A percentile compares a stretch with the other conserved stretches of the same genome.
phyloP scores from a whole-genome alignment of 2,797 vertebrate genomes.

The Crypturellus tataupa region DNA sequence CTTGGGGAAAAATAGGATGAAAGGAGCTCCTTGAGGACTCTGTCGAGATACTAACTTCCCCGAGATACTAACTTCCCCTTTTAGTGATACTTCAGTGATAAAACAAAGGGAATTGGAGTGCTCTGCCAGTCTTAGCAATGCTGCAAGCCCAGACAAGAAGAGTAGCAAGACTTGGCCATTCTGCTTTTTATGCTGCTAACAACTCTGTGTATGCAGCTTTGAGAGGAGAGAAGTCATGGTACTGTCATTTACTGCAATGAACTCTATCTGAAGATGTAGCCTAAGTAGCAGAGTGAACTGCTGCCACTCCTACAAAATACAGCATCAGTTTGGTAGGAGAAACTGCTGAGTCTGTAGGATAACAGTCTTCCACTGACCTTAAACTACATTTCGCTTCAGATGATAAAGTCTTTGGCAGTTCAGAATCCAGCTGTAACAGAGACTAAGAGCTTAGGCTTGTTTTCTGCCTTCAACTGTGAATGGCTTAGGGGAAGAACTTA shows the following conservation, averaged over 20 bases:
- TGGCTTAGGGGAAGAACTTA: not conserved
- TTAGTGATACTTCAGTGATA: not conserved
- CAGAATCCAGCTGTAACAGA: not conserved
- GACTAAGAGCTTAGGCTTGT: not conserved
- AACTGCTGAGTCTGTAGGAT: not conserved
- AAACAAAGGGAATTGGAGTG: not conserved
- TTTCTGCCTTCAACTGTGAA: not conserved
- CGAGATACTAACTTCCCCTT: not conserved
- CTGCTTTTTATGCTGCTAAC: not conserved
- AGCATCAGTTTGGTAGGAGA: not conserved
- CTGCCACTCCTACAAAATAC: not conserved
- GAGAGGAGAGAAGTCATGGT: not conserved
- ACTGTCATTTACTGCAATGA: not conserved
- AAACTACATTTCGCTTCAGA: fast-evolving
- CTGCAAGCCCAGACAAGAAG: not conserved
- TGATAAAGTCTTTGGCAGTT: not conserved
- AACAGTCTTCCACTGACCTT: not conserved
- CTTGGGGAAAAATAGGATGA: not conserved
- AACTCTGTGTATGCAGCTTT: not conserved
- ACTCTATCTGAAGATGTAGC: not conserved
- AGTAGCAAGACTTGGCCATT: not conserved
- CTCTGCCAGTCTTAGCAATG: fast-evolving
- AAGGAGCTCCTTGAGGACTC: not conserved
- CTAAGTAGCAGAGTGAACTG: not conserved
- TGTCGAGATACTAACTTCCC: not conserved